Conservation (phyloP, 2,888 invertebrate species). For the Theristus sp. region DNA sequence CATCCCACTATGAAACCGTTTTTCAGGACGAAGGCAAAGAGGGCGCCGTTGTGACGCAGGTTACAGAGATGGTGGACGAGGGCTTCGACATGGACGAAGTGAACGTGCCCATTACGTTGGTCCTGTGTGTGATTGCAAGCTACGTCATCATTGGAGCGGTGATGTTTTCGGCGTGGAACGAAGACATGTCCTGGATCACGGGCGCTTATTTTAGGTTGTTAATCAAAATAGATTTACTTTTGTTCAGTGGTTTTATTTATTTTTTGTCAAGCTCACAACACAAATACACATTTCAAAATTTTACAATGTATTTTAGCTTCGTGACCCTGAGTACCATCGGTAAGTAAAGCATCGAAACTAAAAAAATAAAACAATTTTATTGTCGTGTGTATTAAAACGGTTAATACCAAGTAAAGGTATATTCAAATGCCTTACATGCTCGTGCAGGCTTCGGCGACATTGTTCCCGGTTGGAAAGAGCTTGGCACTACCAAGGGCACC, state of each 20-base stretch:
- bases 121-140: neutral
- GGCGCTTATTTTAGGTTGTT: too few species aligned
- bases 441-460: neutral
- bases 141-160: constrained; percentile 10
- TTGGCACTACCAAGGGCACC: neutral
- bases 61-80: neutral
- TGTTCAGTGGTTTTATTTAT: too few species aligned
- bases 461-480: neutral
- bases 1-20: too few species aligned
- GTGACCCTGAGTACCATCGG: constrained; percentile 9
- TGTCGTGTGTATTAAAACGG: too few species aligned
- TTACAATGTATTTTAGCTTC: too few species aligned
- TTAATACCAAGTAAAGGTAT: too few species aligned
- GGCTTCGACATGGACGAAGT: neutral
- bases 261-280: too few species aligned
- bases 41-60: too few species aligned
- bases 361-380: too few species aligned
- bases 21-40: neutral
- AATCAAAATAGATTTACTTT: too few species aligned
- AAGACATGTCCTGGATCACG: constrained; percentile 7
- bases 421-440: neutral
- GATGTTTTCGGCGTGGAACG: constrained; percentile 8
- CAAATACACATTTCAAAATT: too few species aligned
- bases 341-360: neutral
- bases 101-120: neutral